phyloP scores from a whole-genome alignment of 2,888 invertebrate genomes.

The Hypena proboscidalis region DNA sequence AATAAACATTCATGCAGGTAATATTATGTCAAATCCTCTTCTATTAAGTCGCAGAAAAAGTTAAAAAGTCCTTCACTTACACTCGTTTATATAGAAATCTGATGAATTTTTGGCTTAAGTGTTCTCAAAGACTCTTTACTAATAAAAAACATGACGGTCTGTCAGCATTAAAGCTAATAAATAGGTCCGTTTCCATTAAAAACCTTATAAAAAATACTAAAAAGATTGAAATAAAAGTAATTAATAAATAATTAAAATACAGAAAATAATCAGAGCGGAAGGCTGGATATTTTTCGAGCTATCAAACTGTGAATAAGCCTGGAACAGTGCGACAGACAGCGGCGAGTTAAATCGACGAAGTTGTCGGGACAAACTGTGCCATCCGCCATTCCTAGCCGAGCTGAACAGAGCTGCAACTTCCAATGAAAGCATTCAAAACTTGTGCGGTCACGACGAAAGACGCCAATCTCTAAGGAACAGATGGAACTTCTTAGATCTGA shows the following conservation, averaged over 20 bases:
- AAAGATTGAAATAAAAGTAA: slow-evolving; percentile 17
- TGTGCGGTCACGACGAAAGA: slow-evolving; percentile 46
- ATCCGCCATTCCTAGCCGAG: slow-evolving; percentile 64
- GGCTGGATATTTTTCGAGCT: slow-evolving; percentile 32
- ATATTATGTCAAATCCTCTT: too few species aligned
- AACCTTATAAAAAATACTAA: slow-evolving; percentile 9
- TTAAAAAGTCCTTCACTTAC: too few species aligned
- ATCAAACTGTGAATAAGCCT: slow-evolving; percentile 43
- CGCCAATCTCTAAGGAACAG: too few species aligned
- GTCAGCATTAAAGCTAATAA: too few species aligned
- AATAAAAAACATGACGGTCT: too few species aligned
- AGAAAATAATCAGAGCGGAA: slow-evolving; percentile 25
- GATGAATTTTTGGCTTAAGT: too few species aligned
- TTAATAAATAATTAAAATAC: slow-evolving; percentile 34
- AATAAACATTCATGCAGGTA: neutral
- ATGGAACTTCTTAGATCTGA: too few species aligned
- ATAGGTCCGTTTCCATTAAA: too few species aligned
- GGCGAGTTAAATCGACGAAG: slow-evolving; percentile 70
- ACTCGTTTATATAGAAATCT: too few species aligned
- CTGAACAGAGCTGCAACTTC: slow-evolving; percentile 62
- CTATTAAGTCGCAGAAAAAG: too few species aligned
- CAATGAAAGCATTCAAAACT: slow-evolving; percentile 75
- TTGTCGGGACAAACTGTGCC: slow-evolving; percentile 65
- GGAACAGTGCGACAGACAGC: slow-evolving; percentile 50
- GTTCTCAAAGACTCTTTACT: too few species aligned